Conservation (phyloP, 2,113 vertebrate species). For the Gymnorhina tibicen region DNA sequence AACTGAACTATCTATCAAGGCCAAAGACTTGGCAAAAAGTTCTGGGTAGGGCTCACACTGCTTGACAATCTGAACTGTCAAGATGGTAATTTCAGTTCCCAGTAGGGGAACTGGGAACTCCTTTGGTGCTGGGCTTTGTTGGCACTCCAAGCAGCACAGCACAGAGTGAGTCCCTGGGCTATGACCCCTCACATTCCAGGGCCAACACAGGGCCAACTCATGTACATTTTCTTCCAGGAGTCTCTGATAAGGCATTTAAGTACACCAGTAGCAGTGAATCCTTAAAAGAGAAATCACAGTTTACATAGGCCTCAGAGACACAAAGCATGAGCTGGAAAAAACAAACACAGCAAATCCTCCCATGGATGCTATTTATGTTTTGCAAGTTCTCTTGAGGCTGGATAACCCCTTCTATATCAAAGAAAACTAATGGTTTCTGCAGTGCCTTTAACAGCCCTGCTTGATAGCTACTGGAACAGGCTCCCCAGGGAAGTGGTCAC, state of each 20-base stretch:
- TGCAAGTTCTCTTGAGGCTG: background rate
- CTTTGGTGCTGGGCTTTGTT: background rate
- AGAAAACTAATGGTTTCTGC: background rate
- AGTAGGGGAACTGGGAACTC: background rate
- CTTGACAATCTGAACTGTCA: background rate
- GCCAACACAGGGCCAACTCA: background rate
- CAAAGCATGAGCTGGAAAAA: background rate
- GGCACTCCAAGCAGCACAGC: fast-evolving
- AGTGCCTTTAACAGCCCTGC: background rate
- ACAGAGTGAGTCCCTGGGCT: background rate
- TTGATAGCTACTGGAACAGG: background rate
- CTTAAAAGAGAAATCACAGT: background rate
- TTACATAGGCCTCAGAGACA: background rate
- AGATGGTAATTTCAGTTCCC: background rate
- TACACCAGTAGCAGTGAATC: background rate
- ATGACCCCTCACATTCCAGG: background rate
- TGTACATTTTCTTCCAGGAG: background rate
- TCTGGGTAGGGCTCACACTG: fast-evolving
- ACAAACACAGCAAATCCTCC: background rate
- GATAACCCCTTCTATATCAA: background rate
- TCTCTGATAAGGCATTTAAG: background rate
- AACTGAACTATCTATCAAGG: background rate
- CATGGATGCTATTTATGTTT: background rate
- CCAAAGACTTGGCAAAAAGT: background rate
- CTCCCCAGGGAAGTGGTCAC: background rate